Percentiles rank a stretch among this genome's conserved stretches.
Conservation (phyloP, 2,797 vertebrate species). For the Pampus argenteus region DNA sequence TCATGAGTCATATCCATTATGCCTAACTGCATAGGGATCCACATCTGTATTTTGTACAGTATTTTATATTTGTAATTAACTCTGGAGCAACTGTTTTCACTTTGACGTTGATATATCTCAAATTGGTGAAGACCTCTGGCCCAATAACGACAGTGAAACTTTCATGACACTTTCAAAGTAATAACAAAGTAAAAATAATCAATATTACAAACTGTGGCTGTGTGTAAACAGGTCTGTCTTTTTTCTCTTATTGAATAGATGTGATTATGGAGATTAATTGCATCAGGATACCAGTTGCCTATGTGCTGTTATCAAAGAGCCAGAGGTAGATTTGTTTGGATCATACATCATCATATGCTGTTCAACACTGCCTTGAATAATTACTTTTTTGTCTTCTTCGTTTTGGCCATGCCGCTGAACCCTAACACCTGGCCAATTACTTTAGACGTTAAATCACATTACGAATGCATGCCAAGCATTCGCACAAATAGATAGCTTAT, state of each 20-base stretch:
- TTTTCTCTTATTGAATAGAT: conserved; percentile 37
- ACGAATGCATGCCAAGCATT: conserved; percentile 51
- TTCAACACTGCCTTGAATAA: conserved; percentile 52
- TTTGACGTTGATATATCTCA: too few species aligned
- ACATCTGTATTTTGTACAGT: too few species aligned
- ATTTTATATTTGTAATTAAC: not conserved
- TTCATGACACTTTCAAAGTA: conserved; percentile 36
- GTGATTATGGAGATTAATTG: conserved; percentile 75
- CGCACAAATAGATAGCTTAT: conserved; percentile 51
- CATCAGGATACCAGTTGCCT: conserved; percentile 31
- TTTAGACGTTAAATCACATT: conserved; percentile 71
- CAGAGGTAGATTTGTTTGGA: conserved; percentile 66
- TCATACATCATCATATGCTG: conserved; percentile 70
- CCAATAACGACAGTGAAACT: too few species aligned
- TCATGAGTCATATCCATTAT: not conserved
- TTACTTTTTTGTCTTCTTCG: conserved; percentile 50
- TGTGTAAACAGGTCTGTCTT: conserved; percentile 26
- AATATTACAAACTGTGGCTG: conserved; percentile 39
- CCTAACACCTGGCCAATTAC: conserved; percentile 70
- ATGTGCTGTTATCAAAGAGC: conserved; percentile 46
- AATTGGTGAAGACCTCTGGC: too few species aligned
- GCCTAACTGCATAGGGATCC: too few species aligned
- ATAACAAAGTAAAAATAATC: conserved; percentile 50
- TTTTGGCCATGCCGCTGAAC: conserved; percentile 50
- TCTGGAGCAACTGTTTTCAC: not conserved